Percentiles rank a stretch among this genome's conserved stretches.
These are phyloP conservation scores for Cerastis rubricosa DNA, from an alignment of 2,888 invertebrate genomes.

Conservation along the genomic window DNA sequence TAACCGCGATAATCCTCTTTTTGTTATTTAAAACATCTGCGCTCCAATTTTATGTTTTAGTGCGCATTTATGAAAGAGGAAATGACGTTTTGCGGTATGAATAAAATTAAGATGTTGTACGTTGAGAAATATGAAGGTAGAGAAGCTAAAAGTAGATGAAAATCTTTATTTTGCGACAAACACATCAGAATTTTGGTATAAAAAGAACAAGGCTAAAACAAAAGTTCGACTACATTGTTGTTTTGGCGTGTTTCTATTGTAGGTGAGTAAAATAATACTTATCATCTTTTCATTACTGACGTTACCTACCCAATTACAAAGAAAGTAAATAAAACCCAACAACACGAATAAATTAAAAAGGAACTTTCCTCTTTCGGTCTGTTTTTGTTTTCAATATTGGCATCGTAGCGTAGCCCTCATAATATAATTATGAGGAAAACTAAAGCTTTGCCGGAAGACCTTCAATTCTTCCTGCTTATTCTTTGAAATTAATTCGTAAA, in stretches of 20 bases:
- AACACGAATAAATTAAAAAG: constrained; percentile 9
- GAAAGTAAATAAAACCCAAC: not conserved
- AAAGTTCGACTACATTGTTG: not conserved
- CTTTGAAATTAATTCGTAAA: constrained; percentile 66
- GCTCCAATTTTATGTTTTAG: constrained; percentile 35
- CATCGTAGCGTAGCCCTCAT: constrained; percentile 29
- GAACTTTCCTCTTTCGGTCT: not conserved
- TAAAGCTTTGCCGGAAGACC: constrained; percentile 54
- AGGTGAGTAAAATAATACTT: not conserved
- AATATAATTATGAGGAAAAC: constrained; percentile 62
- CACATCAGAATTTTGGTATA: not conserved
- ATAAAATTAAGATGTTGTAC: constrained; percentile 27
- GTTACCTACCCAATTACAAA: not conserved
- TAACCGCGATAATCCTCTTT: constrained; percentile 59
- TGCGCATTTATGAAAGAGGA: constrained; percentile 38
- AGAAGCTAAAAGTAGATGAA: not conserved
- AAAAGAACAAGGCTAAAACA: not conserved
- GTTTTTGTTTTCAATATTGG: constrained; percentile 38
- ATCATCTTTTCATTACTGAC: not conserved
- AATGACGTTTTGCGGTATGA: constrained; percentile 27
- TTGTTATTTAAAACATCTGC: constrained; percentile 64
- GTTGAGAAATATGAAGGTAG: not conserved
- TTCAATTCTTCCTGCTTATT: too few species aligned
- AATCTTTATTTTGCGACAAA: not conserved
- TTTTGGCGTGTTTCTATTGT: not conserved